Conservation (phyloP, 2,797 vertebrate species). For the Propithecus perrieri region DNA sequence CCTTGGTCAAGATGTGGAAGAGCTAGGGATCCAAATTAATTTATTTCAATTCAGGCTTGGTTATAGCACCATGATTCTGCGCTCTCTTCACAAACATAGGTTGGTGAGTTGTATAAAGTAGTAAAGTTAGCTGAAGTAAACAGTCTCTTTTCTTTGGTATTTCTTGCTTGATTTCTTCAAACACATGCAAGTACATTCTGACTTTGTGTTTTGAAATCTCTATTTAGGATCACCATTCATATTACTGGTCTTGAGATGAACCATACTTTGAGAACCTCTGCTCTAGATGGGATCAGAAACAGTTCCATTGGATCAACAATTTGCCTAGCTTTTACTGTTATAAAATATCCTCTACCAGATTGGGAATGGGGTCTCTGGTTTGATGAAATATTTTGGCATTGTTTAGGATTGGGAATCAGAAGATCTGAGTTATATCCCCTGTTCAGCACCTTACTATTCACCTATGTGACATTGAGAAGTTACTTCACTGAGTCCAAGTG, state of each 20-base stretch:
- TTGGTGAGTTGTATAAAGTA: neutral
- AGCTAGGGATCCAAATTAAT: neutral
- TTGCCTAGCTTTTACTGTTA: neutral
- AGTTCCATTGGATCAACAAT: neutral
- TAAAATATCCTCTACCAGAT: neutral
- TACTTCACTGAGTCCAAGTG: neutral
- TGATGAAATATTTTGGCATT: conserved; percentile 39
- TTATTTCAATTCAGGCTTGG: conserved; percentile 13
- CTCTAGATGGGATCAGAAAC: neutral
- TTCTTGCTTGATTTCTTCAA: conserved; percentile 38
- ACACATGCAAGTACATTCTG: neutral
- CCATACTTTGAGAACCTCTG: conserved; percentile 9
- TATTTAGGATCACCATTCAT: neutral
- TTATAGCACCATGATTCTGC: neutral
- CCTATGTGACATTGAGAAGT: neutral
- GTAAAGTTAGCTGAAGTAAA: conserved; percentile 23
- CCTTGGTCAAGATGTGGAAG: neutral
- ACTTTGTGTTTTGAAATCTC: conserved; percentile 35
- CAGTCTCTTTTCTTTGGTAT: neutral
- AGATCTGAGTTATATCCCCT: neutral
- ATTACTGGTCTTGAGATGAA: neutral
- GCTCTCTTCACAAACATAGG: neutral
- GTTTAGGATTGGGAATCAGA: neutral
- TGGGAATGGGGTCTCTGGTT: neutral
- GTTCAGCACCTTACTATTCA: neutral